Evolutionary conservation across 2,888 invertebrate species (phyloP).

Genomic region (Ecliptopera silaceata): DNA sequence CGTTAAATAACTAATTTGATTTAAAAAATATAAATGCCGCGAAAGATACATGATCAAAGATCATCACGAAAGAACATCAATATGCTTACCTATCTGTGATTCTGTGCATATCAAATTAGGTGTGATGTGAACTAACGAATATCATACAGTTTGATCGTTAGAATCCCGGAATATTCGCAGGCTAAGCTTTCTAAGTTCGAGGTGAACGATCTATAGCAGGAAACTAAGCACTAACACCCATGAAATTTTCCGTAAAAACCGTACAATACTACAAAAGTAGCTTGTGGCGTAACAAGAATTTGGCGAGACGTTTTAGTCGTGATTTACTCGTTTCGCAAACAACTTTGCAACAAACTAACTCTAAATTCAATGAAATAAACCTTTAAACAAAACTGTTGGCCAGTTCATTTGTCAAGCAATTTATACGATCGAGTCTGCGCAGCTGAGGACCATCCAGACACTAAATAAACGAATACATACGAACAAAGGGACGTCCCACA

Average conservation of each 20-base stretch:
- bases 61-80: neutral
- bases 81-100: neutral
- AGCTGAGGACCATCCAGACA: slow-evolving; percentile 18
- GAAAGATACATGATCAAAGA: neutral
- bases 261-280: neutral
- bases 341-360: neutral
- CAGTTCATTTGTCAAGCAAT: slow-evolving; percentile 9
- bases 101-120: neutral
- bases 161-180: neutral
- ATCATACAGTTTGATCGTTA: neutral
- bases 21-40: neutral
- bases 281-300: neutral
- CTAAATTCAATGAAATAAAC: neutral
- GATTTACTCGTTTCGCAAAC: neutral
- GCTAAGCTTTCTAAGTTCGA: neutral
- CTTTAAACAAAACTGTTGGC: slow-evolving; percentile 10
- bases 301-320: neutral
- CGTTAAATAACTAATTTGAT: neutral
- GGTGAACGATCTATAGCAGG: neutral
- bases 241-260: neutral
- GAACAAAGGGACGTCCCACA: slow-evolving; percentile 23
- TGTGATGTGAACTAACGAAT: neutral
- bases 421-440: slow-evolving; percentile 9
- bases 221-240: neutral
- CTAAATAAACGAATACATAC: slow-evolving; percentile 24